phyloP scores from a whole-genome alignment of 1,140 invertebrate species.

The Drosophila serrata region DNA sequence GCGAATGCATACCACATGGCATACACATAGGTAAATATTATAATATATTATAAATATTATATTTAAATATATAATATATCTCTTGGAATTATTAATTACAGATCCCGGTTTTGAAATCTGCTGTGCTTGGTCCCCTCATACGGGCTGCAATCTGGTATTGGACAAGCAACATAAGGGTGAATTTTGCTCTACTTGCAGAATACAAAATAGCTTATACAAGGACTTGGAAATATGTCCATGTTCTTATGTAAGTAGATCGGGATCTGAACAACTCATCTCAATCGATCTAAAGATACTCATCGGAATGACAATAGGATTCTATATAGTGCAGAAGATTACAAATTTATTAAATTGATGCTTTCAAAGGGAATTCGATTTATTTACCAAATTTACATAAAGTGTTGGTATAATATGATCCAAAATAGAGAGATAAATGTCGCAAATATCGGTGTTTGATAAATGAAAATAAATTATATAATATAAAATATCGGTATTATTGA shows the following conservation, averaged over 20 bases:
- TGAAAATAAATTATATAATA: neutral
- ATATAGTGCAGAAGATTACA: neutral
- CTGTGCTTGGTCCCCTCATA: neutral
- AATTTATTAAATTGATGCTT: neutral
- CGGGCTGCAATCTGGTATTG: constrained; percentile 2
- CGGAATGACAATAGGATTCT: neutral
- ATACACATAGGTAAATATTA: neutral
- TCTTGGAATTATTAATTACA: neutral
- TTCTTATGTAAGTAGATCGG: neutral
- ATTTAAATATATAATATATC: neutral
- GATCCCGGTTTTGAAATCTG: neutral
- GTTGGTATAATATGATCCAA: no score
- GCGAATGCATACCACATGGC: neutral
- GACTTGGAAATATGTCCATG: neutral
- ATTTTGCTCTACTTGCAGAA: neutral
- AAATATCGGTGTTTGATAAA: no score
- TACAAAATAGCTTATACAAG: neutral
- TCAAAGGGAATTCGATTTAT: neutral
- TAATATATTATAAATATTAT: neutral
- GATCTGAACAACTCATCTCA: neutral
- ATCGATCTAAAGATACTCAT: no score
- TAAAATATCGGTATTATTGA: no score
- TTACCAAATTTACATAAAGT: no score
- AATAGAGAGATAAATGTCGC: no score
- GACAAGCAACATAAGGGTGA: neutral